These are phyloP conservation scores for Isaurus tuberculatus DNA, from an alignment of 92 coral and sea anemone genomes.

Conservation along the genomic window DNA sequence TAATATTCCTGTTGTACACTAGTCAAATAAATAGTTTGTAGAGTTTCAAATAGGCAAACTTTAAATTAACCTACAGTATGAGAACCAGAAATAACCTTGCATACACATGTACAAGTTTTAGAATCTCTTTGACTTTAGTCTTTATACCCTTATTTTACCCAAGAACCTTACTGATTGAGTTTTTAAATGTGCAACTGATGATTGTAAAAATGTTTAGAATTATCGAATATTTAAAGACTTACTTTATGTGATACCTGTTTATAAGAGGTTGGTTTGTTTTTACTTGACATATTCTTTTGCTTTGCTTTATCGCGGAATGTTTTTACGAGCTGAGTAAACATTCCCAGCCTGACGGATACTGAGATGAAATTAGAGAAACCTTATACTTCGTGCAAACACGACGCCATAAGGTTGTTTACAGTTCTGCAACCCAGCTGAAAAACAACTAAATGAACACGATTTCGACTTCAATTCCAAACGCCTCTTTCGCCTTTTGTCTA, in stretches of 20 bases:
- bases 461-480: background rate
- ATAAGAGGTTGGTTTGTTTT: background rate
- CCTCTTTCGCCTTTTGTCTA: background rate
- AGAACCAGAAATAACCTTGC: too few relatives aligned
- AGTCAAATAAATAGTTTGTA: too few relatives aligned
- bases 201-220: background rate
- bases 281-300: slow-evolving; percentile 15
- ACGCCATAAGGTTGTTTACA: background rate
- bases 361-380: background rate
- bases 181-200: background rate
- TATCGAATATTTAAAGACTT: background rate
- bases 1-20: too few relatives aligned
- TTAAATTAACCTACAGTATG: too few relatives aligned
- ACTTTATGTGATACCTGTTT: background rate
- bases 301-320: slow-evolving; percentile 15
- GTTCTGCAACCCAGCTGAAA: background rate
- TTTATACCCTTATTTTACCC: background rate
- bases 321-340: background rate
- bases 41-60: too few relatives aligned
- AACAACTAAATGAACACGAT: background rate
- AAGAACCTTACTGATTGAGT: background rate
- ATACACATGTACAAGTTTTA: too few relatives aligned
- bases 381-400: background rate
- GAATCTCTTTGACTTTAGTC: too few relatives aligned
- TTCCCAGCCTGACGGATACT: background rate